Evolutionary conservation across 2,888 invertebrate genomes (phyloP).

Genomic region (Crossocerus cetratus): DNA sequence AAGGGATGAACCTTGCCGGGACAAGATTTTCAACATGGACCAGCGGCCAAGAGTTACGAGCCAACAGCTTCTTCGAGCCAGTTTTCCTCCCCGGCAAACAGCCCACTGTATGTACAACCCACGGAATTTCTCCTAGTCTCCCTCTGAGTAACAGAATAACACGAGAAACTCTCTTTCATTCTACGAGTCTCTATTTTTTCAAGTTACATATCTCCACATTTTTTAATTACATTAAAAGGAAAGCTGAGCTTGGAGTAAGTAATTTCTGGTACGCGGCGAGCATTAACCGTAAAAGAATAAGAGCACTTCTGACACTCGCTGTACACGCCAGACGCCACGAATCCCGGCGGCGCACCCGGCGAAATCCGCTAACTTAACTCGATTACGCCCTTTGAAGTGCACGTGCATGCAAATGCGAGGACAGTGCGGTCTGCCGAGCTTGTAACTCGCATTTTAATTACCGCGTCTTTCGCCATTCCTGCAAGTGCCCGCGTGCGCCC

Average conservation of each 20-base stretch:
- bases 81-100: background rate
- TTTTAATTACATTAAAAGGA: too few relatives aligned
- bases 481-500: too few relatives aligned
- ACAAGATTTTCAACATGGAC: slow-evolving; percentile 28
- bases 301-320: background rate
- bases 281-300: too few relatives aligned
- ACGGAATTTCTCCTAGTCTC: too few relatives aligned
- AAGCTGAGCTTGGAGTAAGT: too few relatives aligned
- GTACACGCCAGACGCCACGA: slow-evolving; percentile 13
- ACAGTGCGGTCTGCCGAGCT: slow-evolving; percentile 27
- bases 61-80: background rate
- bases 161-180: too few relatives aligned
- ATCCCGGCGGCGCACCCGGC: slow-evolving; percentile 23
- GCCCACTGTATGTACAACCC: background rate
- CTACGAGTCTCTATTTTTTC: too few relatives aligned
- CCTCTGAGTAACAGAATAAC: too few relatives aligned
- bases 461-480: slow-evolving; percentile 9
- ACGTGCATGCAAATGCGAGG: slow-evolving; percentile 45
- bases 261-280: too few relatives aligned
- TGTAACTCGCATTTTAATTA: slow-evolving; percentile 48
- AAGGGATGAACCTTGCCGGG: slow-evolving; percentile 11
- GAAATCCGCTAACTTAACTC: slow-evolving; percentile 38
- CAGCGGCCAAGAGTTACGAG: slow-evolving; percentile 23
- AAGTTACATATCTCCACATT: too few relatives aligned
- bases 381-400: slow-evolving; percentile 45